These are phyloP conservation scores for Chrysotoxum bicinctum DNA, from an alignment of 2,888 invertebrate species.

Conservation along the genomic window DNA sequence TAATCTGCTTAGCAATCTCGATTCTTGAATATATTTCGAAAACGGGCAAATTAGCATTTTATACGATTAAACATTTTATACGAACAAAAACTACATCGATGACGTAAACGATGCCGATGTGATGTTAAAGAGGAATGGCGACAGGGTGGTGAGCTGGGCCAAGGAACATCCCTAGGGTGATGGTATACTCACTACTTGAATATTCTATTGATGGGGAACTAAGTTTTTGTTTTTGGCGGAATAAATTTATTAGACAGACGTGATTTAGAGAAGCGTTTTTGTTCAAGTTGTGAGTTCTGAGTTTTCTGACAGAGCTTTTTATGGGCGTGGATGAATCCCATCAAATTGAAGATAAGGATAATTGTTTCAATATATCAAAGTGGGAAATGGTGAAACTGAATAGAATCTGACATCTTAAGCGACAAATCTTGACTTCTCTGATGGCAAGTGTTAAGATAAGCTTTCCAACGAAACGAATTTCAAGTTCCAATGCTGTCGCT, in stretches of 20 bases:
- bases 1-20: slow-evolving; percentile 26
- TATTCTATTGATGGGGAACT: slow-evolving; percentile 33
- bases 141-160: no score
- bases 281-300: slow-evolving; percentile 26
- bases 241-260: slow-evolving; percentile 48
- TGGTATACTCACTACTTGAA: neutral
- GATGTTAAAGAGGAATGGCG: neutral
- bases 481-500: no score
- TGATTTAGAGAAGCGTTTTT: slow-evolving; percentile 26
- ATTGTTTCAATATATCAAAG: slow-evolving; percentile 1
- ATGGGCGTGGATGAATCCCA: neutral
- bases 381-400: neutral
- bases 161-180: neutral
- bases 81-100: slow-evolving; percentile 18
- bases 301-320: neutral
- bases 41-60: slow-evolving; percentile 50
- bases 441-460: neutral
- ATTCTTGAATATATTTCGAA: slow-evolving; percentile 26
- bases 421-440: neutral
- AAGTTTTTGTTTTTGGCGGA: slow-evolving; percentile 19
- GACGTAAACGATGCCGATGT: slow-evolving; percentile 19
- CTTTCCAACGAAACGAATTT: neutral
- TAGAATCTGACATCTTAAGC: neutral
- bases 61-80: slow-evolving; percentile 11
- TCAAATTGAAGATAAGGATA: slow-evolving; percentile 25